Conservation (phyloP, 2,113 vertebrate species). For the Acanthisitta chloris region DNA sequence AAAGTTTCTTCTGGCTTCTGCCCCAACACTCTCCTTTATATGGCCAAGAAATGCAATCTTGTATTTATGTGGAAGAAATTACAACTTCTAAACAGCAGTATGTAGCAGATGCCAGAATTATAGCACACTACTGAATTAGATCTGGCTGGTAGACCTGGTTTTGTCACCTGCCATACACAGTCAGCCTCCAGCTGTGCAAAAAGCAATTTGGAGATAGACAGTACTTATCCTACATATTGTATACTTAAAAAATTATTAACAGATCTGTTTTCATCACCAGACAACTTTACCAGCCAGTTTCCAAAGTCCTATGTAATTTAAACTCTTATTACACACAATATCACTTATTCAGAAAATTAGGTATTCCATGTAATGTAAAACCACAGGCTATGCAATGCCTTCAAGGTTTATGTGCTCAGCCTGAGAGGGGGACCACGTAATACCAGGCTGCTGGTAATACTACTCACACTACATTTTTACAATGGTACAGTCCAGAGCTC, state of each 20-base stretch:
- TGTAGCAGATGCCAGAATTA: background rate
- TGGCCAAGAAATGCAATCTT: background rate
- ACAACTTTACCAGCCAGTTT: background rate
- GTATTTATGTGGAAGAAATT: conserved; percentile 11
- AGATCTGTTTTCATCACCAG: background rate
- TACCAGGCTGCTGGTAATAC: background rate
- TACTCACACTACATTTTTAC: background rate
- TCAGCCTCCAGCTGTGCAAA: background rate
- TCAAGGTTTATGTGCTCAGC: background rate
- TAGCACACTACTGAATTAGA: background rate
- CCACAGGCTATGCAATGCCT: background rate
- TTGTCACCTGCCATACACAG: background rate
- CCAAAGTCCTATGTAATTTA: background rate
- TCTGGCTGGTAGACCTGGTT: background rate
- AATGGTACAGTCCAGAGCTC: fast-evolving
- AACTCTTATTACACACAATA: background rate
- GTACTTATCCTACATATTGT: background rate
- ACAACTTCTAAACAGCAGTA: background rate
- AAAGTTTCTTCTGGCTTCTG: conserved; percentile 9
- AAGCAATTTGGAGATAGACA: background rate
- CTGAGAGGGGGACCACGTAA: background rate
- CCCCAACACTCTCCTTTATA: background rate
- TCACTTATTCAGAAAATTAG: background rate
- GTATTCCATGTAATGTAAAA: background rate
- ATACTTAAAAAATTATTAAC: background rate